Conservation (phyloP, 2,113 vertebrate species). For the Chaetops frenatus region DNA sequence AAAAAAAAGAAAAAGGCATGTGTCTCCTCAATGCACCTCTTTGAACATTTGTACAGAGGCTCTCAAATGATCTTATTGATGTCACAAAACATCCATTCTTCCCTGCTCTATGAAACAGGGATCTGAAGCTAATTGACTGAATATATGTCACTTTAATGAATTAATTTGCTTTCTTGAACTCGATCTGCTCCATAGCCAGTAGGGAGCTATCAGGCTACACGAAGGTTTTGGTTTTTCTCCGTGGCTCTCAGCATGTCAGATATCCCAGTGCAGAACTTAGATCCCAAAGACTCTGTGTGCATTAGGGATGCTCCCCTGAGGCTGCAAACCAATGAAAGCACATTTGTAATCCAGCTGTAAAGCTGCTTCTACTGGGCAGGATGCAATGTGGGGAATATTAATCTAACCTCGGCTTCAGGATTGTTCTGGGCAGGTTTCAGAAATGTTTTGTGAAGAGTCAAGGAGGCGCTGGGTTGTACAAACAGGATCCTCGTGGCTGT, state of each 20-base stretch:
- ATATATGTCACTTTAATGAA: constrained; percentile 35
- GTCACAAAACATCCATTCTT: constrained; percentile 22
- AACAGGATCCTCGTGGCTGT: background rate
- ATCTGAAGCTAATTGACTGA: constrained; percentile 20
- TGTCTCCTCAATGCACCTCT: background rate
- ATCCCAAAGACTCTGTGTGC: background rate
- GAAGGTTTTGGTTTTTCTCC: background rate
- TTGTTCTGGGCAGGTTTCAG: background rate
- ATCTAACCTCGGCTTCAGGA: background rate
- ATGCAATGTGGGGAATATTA: background rate
- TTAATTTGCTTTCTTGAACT: constrained; percentile 48
- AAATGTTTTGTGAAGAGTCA: background rate
- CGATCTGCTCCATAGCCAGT: background rate
- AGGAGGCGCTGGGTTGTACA: background rate
- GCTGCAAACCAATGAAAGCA: background rate
- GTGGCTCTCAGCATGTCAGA: background rate
- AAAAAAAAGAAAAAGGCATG: background rate
- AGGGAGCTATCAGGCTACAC: constrained; percentile 33
- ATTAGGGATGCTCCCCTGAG: background rate
- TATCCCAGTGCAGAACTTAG: background rate
- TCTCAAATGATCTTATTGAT: background rate
- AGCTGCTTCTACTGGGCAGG: background rate
- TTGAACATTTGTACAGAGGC: background rate
- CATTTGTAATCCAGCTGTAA: background rate
- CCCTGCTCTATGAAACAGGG: background rate